Conservation (phyloP, 2,888 invertebrate species). For the Tetanocera ferruginea region DNA sequence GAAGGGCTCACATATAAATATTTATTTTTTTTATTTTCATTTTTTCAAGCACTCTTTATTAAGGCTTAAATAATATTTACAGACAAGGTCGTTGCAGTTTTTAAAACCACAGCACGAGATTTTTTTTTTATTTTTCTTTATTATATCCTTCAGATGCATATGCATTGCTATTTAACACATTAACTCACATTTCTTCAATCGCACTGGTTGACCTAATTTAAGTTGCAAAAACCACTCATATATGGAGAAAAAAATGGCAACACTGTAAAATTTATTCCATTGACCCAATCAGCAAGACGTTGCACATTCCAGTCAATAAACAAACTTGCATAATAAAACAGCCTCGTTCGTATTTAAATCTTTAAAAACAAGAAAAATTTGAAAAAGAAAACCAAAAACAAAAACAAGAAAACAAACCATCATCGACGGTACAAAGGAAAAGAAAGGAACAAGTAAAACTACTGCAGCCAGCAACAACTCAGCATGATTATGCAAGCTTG, state of each 20-base stretch:
- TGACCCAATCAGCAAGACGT: constrained; percentile 34
- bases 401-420: background rate
- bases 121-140: background rate
- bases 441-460: constrained; percentile 12
- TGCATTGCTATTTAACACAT: constrained; percentile 2
- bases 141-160: background rate
- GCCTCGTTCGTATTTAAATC: background rate
- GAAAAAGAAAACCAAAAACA: background rate
- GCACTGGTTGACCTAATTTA: constrained; percentile 15
- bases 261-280: constrained; percentile 34
- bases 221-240: background rate
- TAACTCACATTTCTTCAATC: background rate
- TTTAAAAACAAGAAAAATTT: background rate
- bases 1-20: background rate
- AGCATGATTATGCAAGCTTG: background rate
- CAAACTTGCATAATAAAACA: constrained; percentile 27
- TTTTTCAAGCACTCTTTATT: background rate
- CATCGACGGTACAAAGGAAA: background rate
- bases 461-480: background rate
- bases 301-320: constrained; percentile 29
- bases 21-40: background rate
- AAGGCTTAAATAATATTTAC: background rate
- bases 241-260: background rate
- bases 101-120: background rate
- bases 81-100: constrained; percentile 21